phyloP scores from a whole-genome alignment of 2,797 vertebrate species.

The Orestias chungarensis region DNA sequence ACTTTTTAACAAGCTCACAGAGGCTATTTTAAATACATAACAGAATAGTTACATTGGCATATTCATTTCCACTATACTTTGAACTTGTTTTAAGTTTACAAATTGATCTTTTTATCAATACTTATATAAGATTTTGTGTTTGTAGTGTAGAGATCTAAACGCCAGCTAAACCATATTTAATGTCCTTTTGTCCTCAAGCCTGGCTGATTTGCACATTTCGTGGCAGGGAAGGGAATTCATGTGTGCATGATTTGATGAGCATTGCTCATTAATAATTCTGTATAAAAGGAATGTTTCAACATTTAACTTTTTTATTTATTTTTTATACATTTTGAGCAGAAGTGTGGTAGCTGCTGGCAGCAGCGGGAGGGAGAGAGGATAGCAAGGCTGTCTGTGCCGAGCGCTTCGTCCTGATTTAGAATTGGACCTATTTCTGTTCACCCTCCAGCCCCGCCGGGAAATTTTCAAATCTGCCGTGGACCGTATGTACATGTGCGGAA shows the following conservation, averaged over 20 bases:
- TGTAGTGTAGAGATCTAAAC: no score
- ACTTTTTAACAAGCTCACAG: no score
- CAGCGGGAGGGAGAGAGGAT: slow-evolving; percentile 14
- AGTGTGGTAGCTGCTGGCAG: slow-evolving; percentile 54
- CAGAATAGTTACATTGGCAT: no score
- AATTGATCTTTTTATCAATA: no score
- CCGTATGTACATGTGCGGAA: slow-evolving; percentile 43
- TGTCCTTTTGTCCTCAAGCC: not conserved
- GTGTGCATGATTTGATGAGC: not conserved
- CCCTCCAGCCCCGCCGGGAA: slow-evolving; percentile 71
- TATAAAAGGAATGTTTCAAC: slow-evolving; percentile 33
- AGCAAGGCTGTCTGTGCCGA: slow-evolving; percentile 44
- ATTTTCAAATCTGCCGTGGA: slow-evolving; percentile 74
- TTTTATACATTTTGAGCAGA: slow-evolving; percentile 6
- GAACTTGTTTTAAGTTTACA: no score
- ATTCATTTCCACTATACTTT: no score
- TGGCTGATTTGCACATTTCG: not conserved
- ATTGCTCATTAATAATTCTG: not conserved
- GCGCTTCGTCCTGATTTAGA: slow-evolving; percentile 78
- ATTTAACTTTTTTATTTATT: not conserved
- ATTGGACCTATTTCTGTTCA: slow-evolving; percentile 78
- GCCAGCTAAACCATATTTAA: no score
- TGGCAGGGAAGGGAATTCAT: not conserved
- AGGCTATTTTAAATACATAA: no score
- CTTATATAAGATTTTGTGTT: no score